These are phyloP conservation scores for Tricholaema leucomelas DNA, from an alignment of 2,113 vertebrate species.

Conservation along the genomic window DNA sequence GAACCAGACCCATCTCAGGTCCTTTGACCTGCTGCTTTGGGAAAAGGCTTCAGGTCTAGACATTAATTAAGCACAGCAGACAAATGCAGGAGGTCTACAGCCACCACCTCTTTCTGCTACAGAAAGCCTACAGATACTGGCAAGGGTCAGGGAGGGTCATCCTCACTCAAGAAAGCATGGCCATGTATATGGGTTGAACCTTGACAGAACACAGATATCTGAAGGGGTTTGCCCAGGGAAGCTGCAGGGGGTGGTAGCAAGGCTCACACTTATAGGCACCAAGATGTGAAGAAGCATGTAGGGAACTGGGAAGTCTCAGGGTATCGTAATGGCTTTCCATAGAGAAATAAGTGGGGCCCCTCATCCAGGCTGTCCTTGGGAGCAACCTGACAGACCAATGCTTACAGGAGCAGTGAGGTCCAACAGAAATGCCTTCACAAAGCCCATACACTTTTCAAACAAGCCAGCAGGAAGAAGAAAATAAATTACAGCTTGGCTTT, in stretches of 20 bases:
- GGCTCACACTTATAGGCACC: not conserved
- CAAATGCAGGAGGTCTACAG: not conserved
- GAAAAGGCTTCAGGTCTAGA: not conserved
- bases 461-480: not conserved
- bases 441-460: not conserved
- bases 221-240: not conserved
- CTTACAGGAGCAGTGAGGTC: not conserved
- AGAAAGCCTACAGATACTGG: not conserved
- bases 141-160: not conserved
- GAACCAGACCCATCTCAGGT: not conserved
- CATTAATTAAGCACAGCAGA: not conserved
- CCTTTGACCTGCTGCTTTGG: not conserved
- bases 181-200: not conserved
- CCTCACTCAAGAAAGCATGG: not conserved
- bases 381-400: not conserved
- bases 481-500: not conserved
- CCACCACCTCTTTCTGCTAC: not conserved
- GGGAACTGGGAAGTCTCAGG: not conserved
- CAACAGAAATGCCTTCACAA: not conserved
- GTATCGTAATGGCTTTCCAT: not conserved
- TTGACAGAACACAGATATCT: too few species aligned
- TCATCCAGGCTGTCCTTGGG: not conserved
- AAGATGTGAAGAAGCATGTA: accelerated
- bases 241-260: not conserved
- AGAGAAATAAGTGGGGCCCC: not conserved